These are phyloP conservation scores for Aphelenchoides fujianensis DNA, from an alignment of 1,140 invertebrate species.

Conservation along the genomic window DNA sequence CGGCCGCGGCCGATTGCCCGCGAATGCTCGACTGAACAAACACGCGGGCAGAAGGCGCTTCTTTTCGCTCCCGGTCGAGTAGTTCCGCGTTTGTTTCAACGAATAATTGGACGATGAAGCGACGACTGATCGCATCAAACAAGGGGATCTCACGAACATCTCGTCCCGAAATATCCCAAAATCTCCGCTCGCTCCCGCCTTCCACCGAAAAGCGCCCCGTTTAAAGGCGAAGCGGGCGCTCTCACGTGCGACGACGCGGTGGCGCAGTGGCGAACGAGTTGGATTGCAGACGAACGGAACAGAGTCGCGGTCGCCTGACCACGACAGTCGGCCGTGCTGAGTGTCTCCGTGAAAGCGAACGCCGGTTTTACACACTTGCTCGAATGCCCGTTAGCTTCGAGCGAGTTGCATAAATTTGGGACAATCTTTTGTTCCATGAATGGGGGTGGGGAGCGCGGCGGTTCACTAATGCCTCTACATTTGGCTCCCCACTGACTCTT, in stretches of 20 bases:
- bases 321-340: neutral
- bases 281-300: neutral
- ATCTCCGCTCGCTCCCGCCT: too few relatives aligned
- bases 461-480: neutral
- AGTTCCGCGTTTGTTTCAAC: too few relatives aligned
- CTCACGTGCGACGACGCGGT: neutral
- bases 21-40: too few relatives aligned
- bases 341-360: conserved; percentile 6
- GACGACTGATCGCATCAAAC: too few relatives aligned
- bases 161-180: too few relatives aligned
- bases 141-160: too few relatives aligned
- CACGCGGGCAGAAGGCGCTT: too few relatives aligned
- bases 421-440: neutral
- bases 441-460: too few relatives aligned
- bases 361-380: conserved; percentile 6
- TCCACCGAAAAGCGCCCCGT: neutral
- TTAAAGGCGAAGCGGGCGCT: neutral
- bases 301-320: neutral
- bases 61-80: too few relatives aligned
- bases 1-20: too few relatives aligned
- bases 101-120: too few relatives aligned
- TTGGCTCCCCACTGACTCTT: neutral
- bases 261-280: conserved; percentile 9
- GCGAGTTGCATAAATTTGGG: conserved; percentile 8
- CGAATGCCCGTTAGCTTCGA: neutral